Conservation (phyloP, 1,140 invertebrate species). For the Heliconius congener region DNA sequence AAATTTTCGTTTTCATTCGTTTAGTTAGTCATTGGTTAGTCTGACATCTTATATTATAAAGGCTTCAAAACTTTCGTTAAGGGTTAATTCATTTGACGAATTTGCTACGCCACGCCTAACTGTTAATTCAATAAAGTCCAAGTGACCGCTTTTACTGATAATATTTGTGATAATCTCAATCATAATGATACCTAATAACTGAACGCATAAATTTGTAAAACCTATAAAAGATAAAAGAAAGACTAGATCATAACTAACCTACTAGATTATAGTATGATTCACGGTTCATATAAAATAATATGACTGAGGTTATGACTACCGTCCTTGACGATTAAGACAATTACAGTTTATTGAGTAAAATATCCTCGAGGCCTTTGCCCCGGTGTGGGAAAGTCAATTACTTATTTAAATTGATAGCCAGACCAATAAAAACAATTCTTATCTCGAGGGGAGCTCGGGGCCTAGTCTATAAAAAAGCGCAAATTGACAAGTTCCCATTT, state of each 20-base stretch:
- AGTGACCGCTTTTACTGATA: background rate
- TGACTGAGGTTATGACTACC: slow-evolving; percentile 23
- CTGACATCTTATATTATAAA: background rate
- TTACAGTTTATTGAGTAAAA: slow-evolving; percentile 47
- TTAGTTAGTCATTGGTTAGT: background rate
- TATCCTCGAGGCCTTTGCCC: slow-evolving; percentile 42
- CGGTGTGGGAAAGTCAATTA: slow-evolving; percentile 48
- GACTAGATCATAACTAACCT: background rate
- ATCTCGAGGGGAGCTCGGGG: slow-evolving; percentile 38
- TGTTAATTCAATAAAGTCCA: background rate
- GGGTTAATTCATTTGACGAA: too few species aligned
- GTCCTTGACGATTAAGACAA: slow-evolving; percentile 38
- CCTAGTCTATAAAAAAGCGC: slow-evolving; percentile 43
- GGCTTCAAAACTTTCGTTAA: slow-evolving; percentile 27
- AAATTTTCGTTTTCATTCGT: background rate
- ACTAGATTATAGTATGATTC: slow-evolving; percentile 16
- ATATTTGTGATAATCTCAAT: background rate
- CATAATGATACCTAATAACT: background rate
- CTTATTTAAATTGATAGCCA: slow-evolving; percentile 50
- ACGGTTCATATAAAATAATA: slow-evolving; percentile 28
- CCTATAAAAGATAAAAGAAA: background rate
- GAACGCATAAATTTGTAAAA: background rate
- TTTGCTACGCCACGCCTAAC: slow-evolving; percentile 27
- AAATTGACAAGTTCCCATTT: slow-evolving; percentile 31
- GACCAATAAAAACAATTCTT: slow-evolving; percentile 49